Conservation (phyloP, 2,888 invertebrate species). For the Urechis unicinctus region DNA sequence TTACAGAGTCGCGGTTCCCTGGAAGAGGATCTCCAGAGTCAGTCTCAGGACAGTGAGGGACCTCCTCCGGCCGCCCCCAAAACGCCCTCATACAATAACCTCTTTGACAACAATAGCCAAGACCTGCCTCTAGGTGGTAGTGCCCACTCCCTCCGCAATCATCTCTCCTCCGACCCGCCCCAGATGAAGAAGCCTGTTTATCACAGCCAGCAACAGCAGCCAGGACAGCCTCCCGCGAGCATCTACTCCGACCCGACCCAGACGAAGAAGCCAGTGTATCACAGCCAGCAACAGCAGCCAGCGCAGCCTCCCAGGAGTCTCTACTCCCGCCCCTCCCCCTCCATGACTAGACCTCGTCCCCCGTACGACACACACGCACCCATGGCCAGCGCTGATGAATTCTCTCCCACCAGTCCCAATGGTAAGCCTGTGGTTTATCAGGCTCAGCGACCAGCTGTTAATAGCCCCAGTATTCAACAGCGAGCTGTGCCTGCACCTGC, state of each 20-base stretch:
- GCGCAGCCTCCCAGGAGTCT: not conserved
- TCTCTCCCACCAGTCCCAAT: constrained; percentile 8
- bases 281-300: not conserved
- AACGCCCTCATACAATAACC: constrained; percentile 19
- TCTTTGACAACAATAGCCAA: constrained; percentile 14
- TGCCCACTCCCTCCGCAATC: constrained; percentile 21
- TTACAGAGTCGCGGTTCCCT: constrained; percentile 8
- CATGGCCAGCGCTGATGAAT: constrained; percentile 13
- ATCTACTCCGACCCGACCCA: not conserved
- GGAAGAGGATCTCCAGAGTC: constrained; percentile 13
- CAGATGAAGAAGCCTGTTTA: not conserved
- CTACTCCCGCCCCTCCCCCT: constrained; percentile 1
- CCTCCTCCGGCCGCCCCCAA: constrained; percentile 12
- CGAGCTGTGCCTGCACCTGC: not conserved
- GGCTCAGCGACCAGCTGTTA: not conserved
- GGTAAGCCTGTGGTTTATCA: not conserved
- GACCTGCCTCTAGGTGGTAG: constrained; percentile 22
- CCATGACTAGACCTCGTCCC: too few species aligned
- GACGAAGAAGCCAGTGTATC: not conserved
- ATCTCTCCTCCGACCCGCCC: constrained; percentile 2
- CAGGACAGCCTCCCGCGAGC: not conserved
- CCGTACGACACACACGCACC: constrained; percentile 7
- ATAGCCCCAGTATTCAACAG: not conserved
- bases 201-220: not conserved
- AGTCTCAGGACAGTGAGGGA: constrained; percentile 16